Base-by-base conservation (phyloP, 2,888 invertebrate species). In the Anodontia alba region DNA sequence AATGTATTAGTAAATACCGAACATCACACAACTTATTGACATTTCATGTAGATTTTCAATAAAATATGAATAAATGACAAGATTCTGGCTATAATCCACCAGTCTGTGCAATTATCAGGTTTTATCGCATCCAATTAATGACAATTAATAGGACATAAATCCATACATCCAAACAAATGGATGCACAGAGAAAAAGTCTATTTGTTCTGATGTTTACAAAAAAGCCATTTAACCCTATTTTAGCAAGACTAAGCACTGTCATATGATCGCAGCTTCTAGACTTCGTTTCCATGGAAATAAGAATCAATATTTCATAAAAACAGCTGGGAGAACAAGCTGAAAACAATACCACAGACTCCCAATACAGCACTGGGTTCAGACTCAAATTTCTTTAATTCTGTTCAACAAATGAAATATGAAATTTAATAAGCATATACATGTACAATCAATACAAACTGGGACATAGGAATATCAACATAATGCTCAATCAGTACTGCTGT, bases 221-320 rank as follows among this genome's bases (percentile, higher is more conserved):
- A 5, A 62, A n/a, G 12, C 20, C 33, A 20, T 62, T 62, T 62
- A 62, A 62, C 62, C 62, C 62, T 62, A 23, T 62, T 33, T 62
- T 33, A 62, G 62, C 33, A 62, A 62, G 62, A 62, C 3, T 12
- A 17, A 62, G 62, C 31, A 33, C 8, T 62, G 62, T 62, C 62
- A 62, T 33, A 62, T 33, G 33, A 62, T 62, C 10, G 29, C 69
- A 42, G 43, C 29, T 29, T 69, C 10, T 23, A 69, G 46, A 29
- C 69, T 69, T 46, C 5, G 73, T 84, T 76, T 12, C 84, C 81
- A 81, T 78, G 84, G 84, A 10, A 84, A 84, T 78, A 67, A 70
- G 43, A 80, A 83, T 83, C 83, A 83, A 83, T 83, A 83, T 26
- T 31, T 43, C 29, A 38, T 43, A 46, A 69, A 69, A 69, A 69